Percentiles rank a stretch among this genome's conserved stretches.
These are phyloP conservation scores for Rotaria macrura DNA, from an alignment of 2,888 invertebrate genomes.

Conservation along the genomic window DNA sequence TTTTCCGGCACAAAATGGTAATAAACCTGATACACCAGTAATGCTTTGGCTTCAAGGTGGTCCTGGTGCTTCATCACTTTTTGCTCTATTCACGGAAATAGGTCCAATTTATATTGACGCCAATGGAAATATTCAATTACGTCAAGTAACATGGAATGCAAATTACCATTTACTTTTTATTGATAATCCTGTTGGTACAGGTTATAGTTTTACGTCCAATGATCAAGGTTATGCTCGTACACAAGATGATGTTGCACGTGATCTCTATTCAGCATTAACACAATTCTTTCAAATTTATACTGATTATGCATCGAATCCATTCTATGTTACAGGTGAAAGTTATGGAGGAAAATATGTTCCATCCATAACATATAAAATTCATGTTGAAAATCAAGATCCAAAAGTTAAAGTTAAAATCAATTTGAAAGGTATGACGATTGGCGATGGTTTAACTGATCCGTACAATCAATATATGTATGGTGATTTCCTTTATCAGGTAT, in stretches of 20 bases:
- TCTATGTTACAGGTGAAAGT: constrained; percentile 66
- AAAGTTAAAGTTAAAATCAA: constrained; percentile 38
- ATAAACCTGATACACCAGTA: constrained; percentile 43
- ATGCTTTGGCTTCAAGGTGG: constrained; percentile 51
- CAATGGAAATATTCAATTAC: not conserved
- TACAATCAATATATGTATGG: constrained; percentile 34
- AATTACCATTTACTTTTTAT: constrained; percentile 72
- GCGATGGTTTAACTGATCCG: constrained; percentile 46
- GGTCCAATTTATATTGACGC: constrained; percentile 60
- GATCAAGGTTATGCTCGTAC: not conserved
- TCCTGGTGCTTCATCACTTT: constrained; percentile 49
- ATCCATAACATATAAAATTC: constrained; percentile 54
- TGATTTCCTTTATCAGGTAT: not conserved
- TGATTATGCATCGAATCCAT: constrained; percentile 62
- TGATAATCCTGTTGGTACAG: constrained; percentile 62
- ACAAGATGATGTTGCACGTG: constrained; percentile 6
- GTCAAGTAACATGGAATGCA: constrained; percentile 68
- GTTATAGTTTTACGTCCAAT: not conserved
- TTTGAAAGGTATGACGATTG: constrained; percentile 44
- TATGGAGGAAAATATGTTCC: constrained; percentile 63
- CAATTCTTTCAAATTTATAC: constrained; percentile 77
- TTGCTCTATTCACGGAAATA: constrained; percentile 60
- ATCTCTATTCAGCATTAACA: not conserved
- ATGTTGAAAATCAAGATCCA: constrained; percentile 38
- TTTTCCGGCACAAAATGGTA: constrained; percentile 51